These are phyloP conservation scores for Rhea pennata DNA, from an alignment of 2,113 vertebrate species.

Conservation along the genomic window DNA sequence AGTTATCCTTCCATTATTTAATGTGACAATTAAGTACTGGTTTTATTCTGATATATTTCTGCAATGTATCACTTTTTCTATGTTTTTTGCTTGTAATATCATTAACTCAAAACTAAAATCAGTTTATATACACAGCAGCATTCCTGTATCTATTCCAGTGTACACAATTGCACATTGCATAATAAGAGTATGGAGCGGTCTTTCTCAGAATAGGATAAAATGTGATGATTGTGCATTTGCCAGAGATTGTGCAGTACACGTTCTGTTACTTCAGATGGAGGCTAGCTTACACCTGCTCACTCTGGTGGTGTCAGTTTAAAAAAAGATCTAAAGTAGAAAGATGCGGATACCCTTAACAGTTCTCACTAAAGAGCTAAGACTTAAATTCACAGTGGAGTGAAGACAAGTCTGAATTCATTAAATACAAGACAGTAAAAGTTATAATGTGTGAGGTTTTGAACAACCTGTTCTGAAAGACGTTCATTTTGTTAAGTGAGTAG, in stretches of 20 bases:
- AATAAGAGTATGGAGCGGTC: background rate
- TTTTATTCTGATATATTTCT: background rate
- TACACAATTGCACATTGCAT: too few relatives aligned
- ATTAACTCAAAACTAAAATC: background rate
- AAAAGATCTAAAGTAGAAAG: background rate
- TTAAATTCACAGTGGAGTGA: background rate
- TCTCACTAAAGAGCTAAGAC: background rate
- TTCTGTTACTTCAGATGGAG: background rate
- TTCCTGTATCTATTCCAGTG: background rate
- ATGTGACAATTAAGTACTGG: background rate
- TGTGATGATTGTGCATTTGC: background rate
- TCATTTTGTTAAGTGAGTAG: background rate
- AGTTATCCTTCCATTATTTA: background rate
- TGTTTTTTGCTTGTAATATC: background rate
- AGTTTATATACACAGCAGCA: background rate
- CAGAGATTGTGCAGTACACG: background rate
- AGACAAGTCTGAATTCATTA: background rate
- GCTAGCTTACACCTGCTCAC: background rate
- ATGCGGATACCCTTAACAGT: background rate
- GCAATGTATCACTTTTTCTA: background rate
- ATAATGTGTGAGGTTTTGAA: background rate
- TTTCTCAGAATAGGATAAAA: background rate
- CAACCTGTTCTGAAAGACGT: background rate
- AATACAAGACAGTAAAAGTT: background rate
- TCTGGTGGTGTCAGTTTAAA: background rate